Evolutionary conservation across 2,797 vertebrate genomes (phyloP).

Genomic region (Characodon lateralis): DNA sequence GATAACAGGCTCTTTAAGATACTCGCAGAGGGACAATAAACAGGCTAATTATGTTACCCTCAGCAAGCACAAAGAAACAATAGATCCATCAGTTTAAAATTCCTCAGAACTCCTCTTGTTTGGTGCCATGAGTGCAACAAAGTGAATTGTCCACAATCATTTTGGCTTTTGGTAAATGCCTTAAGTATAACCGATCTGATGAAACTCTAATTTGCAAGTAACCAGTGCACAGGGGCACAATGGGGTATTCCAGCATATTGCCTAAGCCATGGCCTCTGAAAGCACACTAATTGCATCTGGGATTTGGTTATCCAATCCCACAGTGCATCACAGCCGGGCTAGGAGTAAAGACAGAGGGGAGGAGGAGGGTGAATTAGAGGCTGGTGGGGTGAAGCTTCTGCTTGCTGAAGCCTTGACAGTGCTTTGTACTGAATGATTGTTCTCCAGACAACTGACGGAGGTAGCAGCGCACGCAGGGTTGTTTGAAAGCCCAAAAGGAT

Average conservation of each 20-base stretch:
- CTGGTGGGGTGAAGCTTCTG: slow-evolving; percentile 77
- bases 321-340: slow-evolving; percentile 74
- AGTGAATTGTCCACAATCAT: slow-evolving; percentile 66
- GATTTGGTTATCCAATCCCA: slow-evolving; percentile 83
- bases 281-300: slow-evolving; percentile 83
- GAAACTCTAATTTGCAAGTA: slow-evolving; percentile 69
- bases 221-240: slow-evolving; percentile 68
- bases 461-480: slow-evolving; percentile 74
- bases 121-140: slow-evolving; percentile 60
- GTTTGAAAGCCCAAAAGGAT: slow-evolving; percentile 86
- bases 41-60: slow-evolving; percentile 69
- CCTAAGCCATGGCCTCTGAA: slow-evolving; percentile 80
- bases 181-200: slow-evolving; percentile 66
- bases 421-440: slow-evolving; percentile 87
- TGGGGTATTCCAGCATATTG: slow-evolving; percentile 72
- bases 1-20: slow-evolving; percentile 68
- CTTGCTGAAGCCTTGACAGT: slow-evolving; percentile 83
- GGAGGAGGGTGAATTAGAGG: slow-evolving; percentile 79
- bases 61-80: slow-evolving; percentile 67
- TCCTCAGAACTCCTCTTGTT: slow-evolving; percentile 65
- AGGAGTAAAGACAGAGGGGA: slow-evolving; percentile 74
- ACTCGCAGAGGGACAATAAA: slow-evolving; percentile 67
- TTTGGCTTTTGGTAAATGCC: slow-evolving; percentile 66
- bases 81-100: slow-evolving; percentile 69
- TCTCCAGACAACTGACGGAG: slow-evolving; percentile 86